These are phyloP conservation scores for Pollenia angustigena DNA, from an alignment of 2,888 invertebrate genomes.

Conservation along the genomic window DNA sequence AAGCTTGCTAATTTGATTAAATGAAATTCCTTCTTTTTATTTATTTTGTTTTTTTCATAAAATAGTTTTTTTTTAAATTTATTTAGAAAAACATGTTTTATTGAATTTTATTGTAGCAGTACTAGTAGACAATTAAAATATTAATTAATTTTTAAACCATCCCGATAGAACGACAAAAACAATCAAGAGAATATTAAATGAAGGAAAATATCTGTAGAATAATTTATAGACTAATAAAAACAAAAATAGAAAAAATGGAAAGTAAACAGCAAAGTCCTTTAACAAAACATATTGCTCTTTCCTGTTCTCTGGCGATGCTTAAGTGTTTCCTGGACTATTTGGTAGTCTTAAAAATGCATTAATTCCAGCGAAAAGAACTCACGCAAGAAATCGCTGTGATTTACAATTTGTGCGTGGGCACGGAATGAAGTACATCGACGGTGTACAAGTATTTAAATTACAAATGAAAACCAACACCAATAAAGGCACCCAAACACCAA, in stretches of 20 bases:
- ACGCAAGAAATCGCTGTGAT: slow-evolving; percentile 62
- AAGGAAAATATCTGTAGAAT: slow-evolving; percentile 43
- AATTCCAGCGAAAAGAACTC: slow-evolving; percentile 73
- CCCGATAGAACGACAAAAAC: slow-evolving; percentile 53
- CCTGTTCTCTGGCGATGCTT: slow-evolving; percentile 3
- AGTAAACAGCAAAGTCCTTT: slow-evolving; percentile 34
- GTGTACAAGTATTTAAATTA: slow-evolving; percentile 54
- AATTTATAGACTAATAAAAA: slow-evolving; percentile 61
- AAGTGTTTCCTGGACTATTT: slow-evolving; percentile 67
- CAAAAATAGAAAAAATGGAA: slow-evolving; percentile 1
- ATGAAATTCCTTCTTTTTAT: too few species aligned
- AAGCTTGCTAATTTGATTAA: too few species aligned
- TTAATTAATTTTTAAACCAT: slow-evolving; percentile 68
- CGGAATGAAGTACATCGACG: slow-evolving; percentile 9
- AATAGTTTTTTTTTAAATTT: too few species aligned
- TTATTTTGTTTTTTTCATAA: too few species aligned
- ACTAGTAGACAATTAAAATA: slow-evolving; percentile 62
- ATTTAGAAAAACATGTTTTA: too few species aligned
- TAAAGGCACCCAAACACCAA: slow-evolving; percentile 37
- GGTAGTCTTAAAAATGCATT: slow-evolving; percentile 76
- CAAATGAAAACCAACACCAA: slow-evolving; percentile 61
- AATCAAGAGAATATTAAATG: slow-evolving; percentile 63
- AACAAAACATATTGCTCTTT: slow-evolving; percentile 68
- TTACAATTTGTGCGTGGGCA: slow-evolving; percentile 45
- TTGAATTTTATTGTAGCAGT: background rate